Percentiles rank a stretch among this genome's conserved stretches.
Evolutionary conservation across 2,888 invertebrate species (phyloP).

Genomic region (Escarpia spicata): DNA sequence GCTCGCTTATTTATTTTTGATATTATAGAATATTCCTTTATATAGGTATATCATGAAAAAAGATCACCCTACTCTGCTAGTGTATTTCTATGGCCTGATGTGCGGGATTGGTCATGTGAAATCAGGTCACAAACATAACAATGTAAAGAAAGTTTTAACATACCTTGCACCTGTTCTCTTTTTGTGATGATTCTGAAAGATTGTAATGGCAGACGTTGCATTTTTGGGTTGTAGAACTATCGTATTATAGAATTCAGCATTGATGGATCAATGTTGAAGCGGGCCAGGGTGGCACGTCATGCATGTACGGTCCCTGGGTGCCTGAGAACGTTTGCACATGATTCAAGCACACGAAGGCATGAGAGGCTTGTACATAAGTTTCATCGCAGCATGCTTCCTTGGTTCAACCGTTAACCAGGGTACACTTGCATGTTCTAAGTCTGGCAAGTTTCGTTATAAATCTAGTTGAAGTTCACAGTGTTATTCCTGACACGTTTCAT

Average conservation of each 20-base stretch:
- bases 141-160: neutral
- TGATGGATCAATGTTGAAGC: neutral
- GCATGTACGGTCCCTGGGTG: neutral
- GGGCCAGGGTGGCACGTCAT: neutral
- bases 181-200: neutral
- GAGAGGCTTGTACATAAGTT: neutral
- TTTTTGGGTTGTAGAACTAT: neutral
- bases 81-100: neutral
- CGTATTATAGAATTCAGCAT: neutral
- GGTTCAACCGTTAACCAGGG: neutral
- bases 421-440: neutral
- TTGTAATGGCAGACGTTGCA: neutral
- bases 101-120: neutral
- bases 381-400: neutral
- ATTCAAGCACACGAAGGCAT: neutral
- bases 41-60: neutral
- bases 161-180: neutral
- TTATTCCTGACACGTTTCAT: neutral
- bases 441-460: neutral
- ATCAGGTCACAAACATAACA: neutral
- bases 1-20: too few relatives aligned
- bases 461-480: neutral
- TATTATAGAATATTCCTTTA: too few relatives aligned
- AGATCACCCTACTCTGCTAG: neutral
- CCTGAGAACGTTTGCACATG: neutral